phyloP scores from a whole-genome alignment of 2,113 vertebrate genomes.

The Monopterus albus region DNA sequence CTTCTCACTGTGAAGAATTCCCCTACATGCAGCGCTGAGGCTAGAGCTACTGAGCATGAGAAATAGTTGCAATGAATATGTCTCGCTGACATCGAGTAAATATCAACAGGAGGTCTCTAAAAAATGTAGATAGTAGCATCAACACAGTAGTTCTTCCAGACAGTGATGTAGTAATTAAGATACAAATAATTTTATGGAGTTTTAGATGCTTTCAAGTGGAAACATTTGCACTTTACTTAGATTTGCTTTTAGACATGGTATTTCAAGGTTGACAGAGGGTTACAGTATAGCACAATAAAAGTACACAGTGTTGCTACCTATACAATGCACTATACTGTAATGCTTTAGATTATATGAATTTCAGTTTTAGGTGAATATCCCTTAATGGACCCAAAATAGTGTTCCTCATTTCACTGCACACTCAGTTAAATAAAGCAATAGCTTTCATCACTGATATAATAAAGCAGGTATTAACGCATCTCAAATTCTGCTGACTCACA shows the following conservation, averaged over 20 bases:
- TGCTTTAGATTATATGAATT: too few relatives aligned
- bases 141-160: constrained; percentile 36
- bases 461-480: constrained; percentile 46
- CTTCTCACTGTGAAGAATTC: constrained; percentile 65
- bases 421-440: constrained; percentile 32
- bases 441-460: constrained; percentile 27
- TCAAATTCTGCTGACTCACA: constrained; percentile 57
- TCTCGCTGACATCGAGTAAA: constrained; percentile 48
- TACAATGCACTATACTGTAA: too few relatives aligned
- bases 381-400: constrained; percentile 25
- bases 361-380: constrained; percentile 3
- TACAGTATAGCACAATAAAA: constrained; percentile 5
- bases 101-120: constrained; percentile 58
- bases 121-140: constrained; percentile 58
- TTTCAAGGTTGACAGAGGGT: constrained; percentile 55
- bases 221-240: constrained; percentile 46
- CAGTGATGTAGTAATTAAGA: constrained; percentile 52
- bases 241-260: constrained; percentile 68
- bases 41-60: constrained; percentile 48
- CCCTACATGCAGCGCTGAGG: constrained; percentile 27
- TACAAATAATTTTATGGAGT: too few relatives aligned
- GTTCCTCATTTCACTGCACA: constrained; percentile 28
- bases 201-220: constrained; percentile 47
- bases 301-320: too few relatives aligned
- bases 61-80: constrained; percentile 60